phyloP scores from a whole-genome alignment of 1,140 invertebrate genomes.

The Rhyzopertha dominica region DNA sequence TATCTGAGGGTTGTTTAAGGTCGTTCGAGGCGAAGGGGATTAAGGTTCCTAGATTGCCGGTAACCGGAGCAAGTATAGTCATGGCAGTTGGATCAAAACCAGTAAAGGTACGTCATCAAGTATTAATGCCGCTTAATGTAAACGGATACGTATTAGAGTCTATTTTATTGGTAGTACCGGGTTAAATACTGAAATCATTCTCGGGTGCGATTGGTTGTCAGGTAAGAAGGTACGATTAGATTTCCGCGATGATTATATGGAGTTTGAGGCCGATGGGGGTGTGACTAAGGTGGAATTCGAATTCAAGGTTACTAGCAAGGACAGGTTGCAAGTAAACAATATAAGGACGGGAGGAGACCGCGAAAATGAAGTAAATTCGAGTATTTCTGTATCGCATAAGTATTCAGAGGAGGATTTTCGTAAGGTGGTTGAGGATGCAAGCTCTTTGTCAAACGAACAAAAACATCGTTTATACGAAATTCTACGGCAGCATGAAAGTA shows the following conservation, averaged over 20 bases:
- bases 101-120: too few species aligned
- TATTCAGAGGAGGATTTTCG: slow-evolving; percentile 4
- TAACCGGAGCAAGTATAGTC: too few species aligned
- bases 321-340: neutral
- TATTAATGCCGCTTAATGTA: too few species aligned
- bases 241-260: neutral
- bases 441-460: too few species aligned
- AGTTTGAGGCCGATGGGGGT: neutral
- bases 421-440: too few species aligned
- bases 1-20: slow-evolving; percentile 8
- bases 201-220: neutral
- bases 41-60: too few species aligned
- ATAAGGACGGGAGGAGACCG: neutral
- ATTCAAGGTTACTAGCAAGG: neutral
- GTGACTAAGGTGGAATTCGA: neutral
- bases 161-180: neutral
- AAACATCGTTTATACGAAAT: slow-evolving; percentile 1
- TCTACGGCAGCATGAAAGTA: neutral
- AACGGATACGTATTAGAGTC: too few species aligned
- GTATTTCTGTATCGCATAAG: neutral
- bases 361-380: neutral
- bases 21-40: too few species aligned
- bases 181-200: neutral
- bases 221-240: neutral
- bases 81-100: too few species aligned